Evolutionary conservation across 2,888 invertebrate species (phyloP), one percentile per base, ranked within the genome.

Genomic region (Crossocerus cetratus): DNA sequence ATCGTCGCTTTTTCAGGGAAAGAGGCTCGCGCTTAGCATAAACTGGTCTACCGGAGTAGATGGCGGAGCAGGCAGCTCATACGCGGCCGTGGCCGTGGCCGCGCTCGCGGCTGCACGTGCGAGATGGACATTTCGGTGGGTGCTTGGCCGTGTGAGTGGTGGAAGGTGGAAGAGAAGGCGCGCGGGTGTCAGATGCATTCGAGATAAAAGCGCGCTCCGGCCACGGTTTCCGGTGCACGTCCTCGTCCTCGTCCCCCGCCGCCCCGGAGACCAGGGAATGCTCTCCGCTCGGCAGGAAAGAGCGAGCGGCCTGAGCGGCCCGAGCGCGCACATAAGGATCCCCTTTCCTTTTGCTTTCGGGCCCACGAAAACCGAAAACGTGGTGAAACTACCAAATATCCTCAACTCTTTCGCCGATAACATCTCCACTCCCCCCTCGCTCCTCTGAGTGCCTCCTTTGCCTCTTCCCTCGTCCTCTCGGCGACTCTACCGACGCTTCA

Each of bases 331-430:
- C 32, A 69, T 73, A 73, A 73, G 72, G 64, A 75, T 71, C 72
- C 76, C 73, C 73, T 74, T 78, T 77, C 71, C 70, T 72, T 74
- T 81, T 83, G 74, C 77, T 80, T 77, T 80, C 74, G 77, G 69
- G 82, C 82, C 74, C 83, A 78, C 81, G 85, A 86, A 84, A 85
- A 84, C 86, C 84, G 83, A 86, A 87, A 86, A 88, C 88, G 88
- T 88, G 88, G 87, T 83, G 81, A 82, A 86, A 88, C 87, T 88
- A 88, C 88, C 82, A 88, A 88, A 85, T 77, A 69, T 80, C 69
- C 72, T 79, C 80, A 86, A 84, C 86, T 86, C 86, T 86, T 85
- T 86, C 80, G 70, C 77, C 73, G 77, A 82, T 83, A 86, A 78
- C 72, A 86, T 86, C 86, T 82, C 59, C 64, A 22, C 14, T 20